Percentiles rank a stretch among this genome's conserved stretches.
These are phyloP conservation scores for Moxostoma hubbsi DNA, from an alignment of 2,797 vertebrate genomes.

Conservation along the genomic window DNA sequence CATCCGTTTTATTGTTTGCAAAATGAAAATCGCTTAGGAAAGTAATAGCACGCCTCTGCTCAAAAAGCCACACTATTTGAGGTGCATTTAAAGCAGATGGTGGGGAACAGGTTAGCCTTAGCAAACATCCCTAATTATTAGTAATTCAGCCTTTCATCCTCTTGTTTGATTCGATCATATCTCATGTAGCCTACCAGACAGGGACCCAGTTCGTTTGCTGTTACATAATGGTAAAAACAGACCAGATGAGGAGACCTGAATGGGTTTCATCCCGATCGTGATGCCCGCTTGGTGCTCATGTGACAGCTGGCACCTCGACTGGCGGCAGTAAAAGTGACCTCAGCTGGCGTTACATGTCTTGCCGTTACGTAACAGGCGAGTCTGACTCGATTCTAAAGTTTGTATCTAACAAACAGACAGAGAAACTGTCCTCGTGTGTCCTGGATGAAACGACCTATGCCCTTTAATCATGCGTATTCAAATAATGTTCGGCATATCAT, in stretches of 20 bases:
- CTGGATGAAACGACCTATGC: conserved; percentile 5
- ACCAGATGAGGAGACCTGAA: neutral
- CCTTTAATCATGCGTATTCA: conserved; percentile 22
- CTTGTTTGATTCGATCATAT: neutral
- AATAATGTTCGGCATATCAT: neutral
- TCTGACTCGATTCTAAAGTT: conserved; percentile 14
- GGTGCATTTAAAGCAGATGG: too few relatives aligned
- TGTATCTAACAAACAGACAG: neutral
- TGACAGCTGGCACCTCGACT: conserved; percentile 26
- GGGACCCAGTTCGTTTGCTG: neutral
- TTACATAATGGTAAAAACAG: conserved; percentile 4
- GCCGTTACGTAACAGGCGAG: conserved; percentile 5
- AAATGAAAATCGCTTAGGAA: too few relatives aligned
- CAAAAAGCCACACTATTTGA: too few relatives aligned
- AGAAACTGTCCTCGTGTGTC: conserved; percentile 28
- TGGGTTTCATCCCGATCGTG: neutral
- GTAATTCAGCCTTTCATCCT: neutral
- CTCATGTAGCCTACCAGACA: neutral
- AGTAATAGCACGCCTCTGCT: too few relatives aligned
- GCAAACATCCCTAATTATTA: neutral
- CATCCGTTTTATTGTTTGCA: too few relatives aligned
- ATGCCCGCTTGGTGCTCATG: conserved; percentile 14
- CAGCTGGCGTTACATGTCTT: conserved; percentile 8
- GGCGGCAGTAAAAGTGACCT: conserved; percentile 14
- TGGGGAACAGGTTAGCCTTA: too few relatives aligned